Percentiles rank a stretch among this genome's conserved stretches.
Evolutionary conservation across 2,797 vertebrate genomes (phyloP).

Genomic region (Pitangus sulphuratus): DNA sequence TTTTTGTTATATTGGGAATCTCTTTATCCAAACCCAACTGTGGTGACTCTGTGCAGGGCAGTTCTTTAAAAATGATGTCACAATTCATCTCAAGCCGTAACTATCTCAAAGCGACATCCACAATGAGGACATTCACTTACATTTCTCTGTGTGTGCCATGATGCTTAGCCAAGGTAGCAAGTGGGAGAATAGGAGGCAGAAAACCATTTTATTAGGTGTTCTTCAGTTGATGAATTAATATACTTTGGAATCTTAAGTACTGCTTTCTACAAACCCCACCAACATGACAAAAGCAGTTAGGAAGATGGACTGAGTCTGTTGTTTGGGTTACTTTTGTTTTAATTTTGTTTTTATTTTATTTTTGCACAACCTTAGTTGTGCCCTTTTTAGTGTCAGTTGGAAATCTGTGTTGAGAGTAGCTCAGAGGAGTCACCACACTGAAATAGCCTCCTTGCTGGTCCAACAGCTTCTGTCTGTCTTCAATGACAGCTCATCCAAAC

Average conservation of each 20-base stretch:
- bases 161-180: not conserved
- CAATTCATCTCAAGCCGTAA: not conserved
- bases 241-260: not conserved
- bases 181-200: not conserved
- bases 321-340: not conserved
- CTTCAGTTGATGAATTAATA: not conserved
- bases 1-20: not conserved
- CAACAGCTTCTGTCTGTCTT: not conserved
- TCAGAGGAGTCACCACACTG: not conserved
- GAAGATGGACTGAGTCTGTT: not conserved
- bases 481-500: not conserved
- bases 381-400: not conserved
- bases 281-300: not conserved
- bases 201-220: not conserved
- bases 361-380: not conserved
- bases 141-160: not conserved
- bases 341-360: not conserved
- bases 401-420: not conserved
- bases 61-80: not conserved
- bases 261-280: not conserved
- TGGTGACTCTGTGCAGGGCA: not conserved
- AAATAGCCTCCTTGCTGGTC: not conserved
- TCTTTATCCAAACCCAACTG: not conserved
- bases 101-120: not conserved
- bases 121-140: not conserved